Conservation (phyloP, 2,113 vertebrate species). For the Phalacrocorax brasilianus region DNA sequence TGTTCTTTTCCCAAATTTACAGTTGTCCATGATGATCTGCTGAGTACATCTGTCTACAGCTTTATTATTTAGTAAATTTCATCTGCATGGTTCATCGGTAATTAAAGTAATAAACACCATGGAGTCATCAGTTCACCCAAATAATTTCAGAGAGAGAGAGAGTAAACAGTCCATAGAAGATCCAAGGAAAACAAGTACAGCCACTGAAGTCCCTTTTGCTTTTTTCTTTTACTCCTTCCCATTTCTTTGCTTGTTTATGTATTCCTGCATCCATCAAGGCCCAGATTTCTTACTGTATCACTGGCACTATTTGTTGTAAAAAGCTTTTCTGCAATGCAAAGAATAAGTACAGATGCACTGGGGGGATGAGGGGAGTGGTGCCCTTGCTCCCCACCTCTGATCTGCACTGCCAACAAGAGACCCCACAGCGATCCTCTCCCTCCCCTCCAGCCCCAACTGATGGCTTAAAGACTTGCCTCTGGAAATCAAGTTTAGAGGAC, state of each 20-base stretch:
- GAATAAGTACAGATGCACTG: background rate
- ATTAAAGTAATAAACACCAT: slow-evolving; percentile 23
- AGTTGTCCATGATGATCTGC: background rate
- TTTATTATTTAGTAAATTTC: slow-evolving; percentile 16
- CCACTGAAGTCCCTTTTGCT: background rate
- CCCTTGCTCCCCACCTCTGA: background rate
- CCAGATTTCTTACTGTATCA: background rate
- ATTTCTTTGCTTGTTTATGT: background rate
- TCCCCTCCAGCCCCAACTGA: background rate
- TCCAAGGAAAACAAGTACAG: background rate
- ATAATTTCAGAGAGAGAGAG: background rate
- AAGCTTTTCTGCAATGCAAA: background rate
- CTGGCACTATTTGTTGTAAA: background rate
- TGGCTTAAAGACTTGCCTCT: background rate
- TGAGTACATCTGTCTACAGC: background rate
- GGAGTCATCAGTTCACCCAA: background rate
- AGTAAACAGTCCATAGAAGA: background rate
- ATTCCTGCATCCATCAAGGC: background rate
- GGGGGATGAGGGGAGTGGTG: background rate
- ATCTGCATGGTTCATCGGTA: background rate
- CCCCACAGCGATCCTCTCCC: background rate
- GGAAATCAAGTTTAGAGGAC: background rate
- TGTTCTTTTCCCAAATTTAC: background rate
- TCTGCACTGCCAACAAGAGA: background rate
- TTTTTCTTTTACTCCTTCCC: background rate